Evolutionary conservation across 2,113 vertebrate species (phyloP), one percentile per base, ranked within the genome.

Genomic region (Sylvietta virens): DNA sequence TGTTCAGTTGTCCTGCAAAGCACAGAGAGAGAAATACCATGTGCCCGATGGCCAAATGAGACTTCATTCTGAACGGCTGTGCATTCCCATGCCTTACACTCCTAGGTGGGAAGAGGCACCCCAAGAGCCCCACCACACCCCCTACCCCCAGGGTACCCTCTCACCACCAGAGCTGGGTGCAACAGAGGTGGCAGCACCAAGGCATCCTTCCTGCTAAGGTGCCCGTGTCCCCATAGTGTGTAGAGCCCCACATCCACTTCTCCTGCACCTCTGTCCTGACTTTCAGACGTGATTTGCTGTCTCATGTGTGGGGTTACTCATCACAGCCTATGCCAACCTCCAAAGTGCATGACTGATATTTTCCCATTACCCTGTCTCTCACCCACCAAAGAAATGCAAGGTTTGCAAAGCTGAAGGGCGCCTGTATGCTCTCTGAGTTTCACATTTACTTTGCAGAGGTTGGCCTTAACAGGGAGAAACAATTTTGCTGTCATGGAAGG

Each of bases 1-100:
- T 94, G 88, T 98, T 98, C 66, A 98, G 95, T 72, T 98, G 97
- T 23, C 98, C 98, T 98, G 95, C 58, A 92, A 97, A 79, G 94
- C 70, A 97, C 15, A 90, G 73, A 67, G 62, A 27, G 45, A 2
- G 10, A 89, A 90, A 53, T 8, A 7, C 65, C 40, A 33, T 2
- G 11, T 51, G 58, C 20, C 27, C 11, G 3, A 11, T 14, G 50
- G 9, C 27, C 50, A 80, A 28, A 37, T 0, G 27, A 23, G 26
- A 39, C 33, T 42, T 26, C 6, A 13, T 37, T 62, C 48, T 42
- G 17, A 26, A 56, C 11, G 1, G 51, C 47, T 39, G 31, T 44
- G 22, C 3, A 1, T 44, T 64, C 33, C 26, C 11, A 8, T 23
- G 8, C 27, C 31, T 56, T 18, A 53, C 45, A 56, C 16, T 11